Percentiles rank a stretch among this genome's conserved stretches.
Evolutionary conservation across 2,888 invertebrate genomes (phyloP).

Genomic region (Dolichopus griseipennis): DNA sequence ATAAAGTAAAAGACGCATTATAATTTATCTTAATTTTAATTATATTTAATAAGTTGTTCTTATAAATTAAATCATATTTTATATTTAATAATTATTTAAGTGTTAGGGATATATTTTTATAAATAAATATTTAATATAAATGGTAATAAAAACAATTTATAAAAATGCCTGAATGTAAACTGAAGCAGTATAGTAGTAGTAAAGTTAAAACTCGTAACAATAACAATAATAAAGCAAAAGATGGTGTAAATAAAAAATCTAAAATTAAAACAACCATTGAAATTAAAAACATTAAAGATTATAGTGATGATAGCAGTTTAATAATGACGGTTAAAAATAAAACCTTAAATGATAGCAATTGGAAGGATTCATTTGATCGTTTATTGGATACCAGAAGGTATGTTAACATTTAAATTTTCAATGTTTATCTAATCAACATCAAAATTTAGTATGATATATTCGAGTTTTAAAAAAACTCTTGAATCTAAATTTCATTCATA

Average conservation of each 20-base stretch:
- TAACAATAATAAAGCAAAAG: not conserved
- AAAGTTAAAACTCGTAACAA: not conserved
- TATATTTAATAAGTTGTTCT: not conserved
- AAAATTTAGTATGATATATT: no score
- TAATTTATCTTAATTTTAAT: not conserved
- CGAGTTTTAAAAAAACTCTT: no score
- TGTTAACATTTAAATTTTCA: not conserved
- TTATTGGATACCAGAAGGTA: slow-evolving; percentile 32
- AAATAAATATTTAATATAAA: not conserved
- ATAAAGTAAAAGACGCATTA: not conserved
- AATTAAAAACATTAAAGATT: not conserved
- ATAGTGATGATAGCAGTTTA: not conserved
- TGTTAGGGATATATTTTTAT: not conserved
- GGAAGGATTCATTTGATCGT: slow-evolving; percentile 38
- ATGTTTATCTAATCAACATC: no score
- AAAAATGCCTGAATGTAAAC: not conserved
- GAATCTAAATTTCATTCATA: no score
- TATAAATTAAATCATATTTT: not conserved
- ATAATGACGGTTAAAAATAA: not conserved
- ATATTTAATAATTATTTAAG: not conserved
- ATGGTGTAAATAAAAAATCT: not conserved
- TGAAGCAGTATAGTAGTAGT: not conserved
- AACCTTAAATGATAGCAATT: slow-evolving; percentile 31
- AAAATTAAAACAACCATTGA: not conserved
- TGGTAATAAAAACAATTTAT: not conserved